Evolutionary conservation across 2,888 invertebrate genomes (phyloP).

Genomic region (Sisyra nigra): DNA sequence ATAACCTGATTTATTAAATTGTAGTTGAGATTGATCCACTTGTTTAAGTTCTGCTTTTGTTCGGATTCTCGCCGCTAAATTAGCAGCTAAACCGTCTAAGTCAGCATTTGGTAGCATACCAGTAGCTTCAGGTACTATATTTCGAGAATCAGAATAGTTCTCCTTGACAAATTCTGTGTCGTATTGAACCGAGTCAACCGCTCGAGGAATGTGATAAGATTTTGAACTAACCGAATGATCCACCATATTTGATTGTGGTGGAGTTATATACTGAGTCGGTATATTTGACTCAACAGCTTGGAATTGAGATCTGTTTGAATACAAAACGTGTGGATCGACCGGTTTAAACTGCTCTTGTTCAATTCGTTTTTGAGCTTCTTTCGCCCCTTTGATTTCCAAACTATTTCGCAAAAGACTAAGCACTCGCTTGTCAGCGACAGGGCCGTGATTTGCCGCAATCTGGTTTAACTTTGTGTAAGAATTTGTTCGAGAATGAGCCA

Average conservation of each 20-base stretch:
- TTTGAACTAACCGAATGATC: conserved; percentile 32
- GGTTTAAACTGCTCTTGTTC: conserved; percentile 22
- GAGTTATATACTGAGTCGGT: no score
- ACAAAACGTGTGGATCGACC: conserved; percentile 7
- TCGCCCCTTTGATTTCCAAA: conserved; percentile 43
- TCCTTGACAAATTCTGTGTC: conserved; percentile 26
- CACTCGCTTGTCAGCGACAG: conserved; percentile 53
- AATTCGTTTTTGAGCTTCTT: conserved; percentile 34
- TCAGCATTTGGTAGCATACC: conserved; percentile 17
- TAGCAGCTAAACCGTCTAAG: conserved; percentile 40
- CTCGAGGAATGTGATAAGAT: conserved; percentile 51
- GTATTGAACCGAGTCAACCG: conserved; percentile 45
- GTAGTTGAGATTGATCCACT: conserved; percentile 18
- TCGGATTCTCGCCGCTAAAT: conserved; percentile 53
- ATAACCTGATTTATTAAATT: neutral
- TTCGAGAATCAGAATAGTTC: conserved; percentile 9
- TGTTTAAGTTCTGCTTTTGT: conserved; percentile 75
- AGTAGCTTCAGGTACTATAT: conserved; percentile 11
- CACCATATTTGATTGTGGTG: conserved; percentile 17
- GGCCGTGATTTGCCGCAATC: conserved; percentile 19
- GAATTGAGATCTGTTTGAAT: conserved; percentile 32
- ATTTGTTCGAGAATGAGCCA: conserved; percentile 16
- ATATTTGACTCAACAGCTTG: conserved; percentile 20
- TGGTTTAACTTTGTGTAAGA: conserved; percentile 15
- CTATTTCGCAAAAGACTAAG: conserved; percentile 53